Base-by-base conservation (phyloP, 2,888 invertebrate genomes). In the Macropis europaea region DNA sequence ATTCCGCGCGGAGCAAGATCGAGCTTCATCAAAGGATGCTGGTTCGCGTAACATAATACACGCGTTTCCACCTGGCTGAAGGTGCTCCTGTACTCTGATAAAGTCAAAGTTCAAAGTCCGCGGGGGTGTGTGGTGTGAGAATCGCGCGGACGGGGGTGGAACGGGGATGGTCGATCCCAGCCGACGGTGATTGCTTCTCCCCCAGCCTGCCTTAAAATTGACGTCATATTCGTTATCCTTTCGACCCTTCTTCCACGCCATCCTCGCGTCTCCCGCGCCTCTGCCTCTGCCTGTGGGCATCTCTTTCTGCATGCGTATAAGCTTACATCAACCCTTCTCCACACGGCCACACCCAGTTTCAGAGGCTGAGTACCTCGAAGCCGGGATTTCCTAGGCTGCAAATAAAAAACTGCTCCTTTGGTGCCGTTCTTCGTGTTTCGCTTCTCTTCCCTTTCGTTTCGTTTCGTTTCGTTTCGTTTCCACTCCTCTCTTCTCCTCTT, bases 191-290 rank as follows among this genome's bases (percentile, higher is more conserved):
- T 89, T 89, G 87, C 88, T 83, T 85, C 83, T 82, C 84, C 80
- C 86, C 85, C 84, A 77, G 82, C 77, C 84, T 84, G 84, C 85
- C 86, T 86, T 86, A 88, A 89, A 88, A 89, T 89, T 87, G 88
- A 87, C 87, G 87, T 89, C 86, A 88, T 89, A 88, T 88, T 88
- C 88, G 88, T 89, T 89, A 88, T 88, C 87, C 88, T 87, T 87
- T 86, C 84, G 86, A 88, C 88, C 89, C 88, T 89, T 87, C 85
- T 87, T 87, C 84, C 87, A 77, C 77, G 73, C 79, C 77, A 73
- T 76, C 78, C 81, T 73, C 77, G 56, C 76, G 76, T 77, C 79
- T 81, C 82, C 77, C 77, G 77, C 74, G 57, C 73, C 72, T 76
- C 77, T 73, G 57, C 73, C 72, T 76, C 77, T 61, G 70, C 76